Evolutionary conservation across 2,113 vertebrate genomes (phyloP), one percentile per base, ranked within the genome.

Genomic region (Falcunculus frontatus): DNA sequence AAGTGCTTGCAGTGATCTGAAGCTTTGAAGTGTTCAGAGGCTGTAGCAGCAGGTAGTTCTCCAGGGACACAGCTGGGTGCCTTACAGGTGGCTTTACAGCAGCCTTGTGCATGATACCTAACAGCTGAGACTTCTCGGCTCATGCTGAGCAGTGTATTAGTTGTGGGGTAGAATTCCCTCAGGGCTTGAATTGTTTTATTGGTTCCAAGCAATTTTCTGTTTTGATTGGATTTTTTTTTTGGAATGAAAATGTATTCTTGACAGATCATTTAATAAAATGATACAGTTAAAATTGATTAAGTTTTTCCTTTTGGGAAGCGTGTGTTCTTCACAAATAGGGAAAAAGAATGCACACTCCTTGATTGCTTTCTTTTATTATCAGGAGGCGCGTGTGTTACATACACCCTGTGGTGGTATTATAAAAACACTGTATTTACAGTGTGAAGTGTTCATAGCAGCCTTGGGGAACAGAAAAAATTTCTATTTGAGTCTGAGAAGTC

Each of bases 11-110:
- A 68, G 74, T 26, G 70, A 85, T 93, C 37, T 20, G 44, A 75
- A 64, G n/a, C 89, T 96, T 92, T 92, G 87, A 95, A 96, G 85
- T 78, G 91, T 87, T 93, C 62, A 39, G 82, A 93, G 89, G 74
- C 87, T 93, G 84, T 11, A 81, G 95, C 90, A 91, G 93, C 92
- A 93, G 67, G 87, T 90, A 42, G 32, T 50, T 87, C 86, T 56
- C 72, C n/a, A 53, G 90, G 86, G 68, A 85, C 75, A 25, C 95
- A 94, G 95, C 72, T 91, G 94, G 90, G 52, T 87, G 86, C 93
- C 55, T 90, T 52, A 62, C 83, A 94, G 93, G 91, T 97, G 81
- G 56, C 85, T 94, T 92, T 84, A 76, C 86, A 94, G 3, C 83
- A 94, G 85, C 60, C 76, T 81, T n/a, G 53, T 63, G 46, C n/a